Evolutionary conservation across 2,797 vertebrate species (phyloP).

Genomic region (Sebastes nivosus): DNA sequence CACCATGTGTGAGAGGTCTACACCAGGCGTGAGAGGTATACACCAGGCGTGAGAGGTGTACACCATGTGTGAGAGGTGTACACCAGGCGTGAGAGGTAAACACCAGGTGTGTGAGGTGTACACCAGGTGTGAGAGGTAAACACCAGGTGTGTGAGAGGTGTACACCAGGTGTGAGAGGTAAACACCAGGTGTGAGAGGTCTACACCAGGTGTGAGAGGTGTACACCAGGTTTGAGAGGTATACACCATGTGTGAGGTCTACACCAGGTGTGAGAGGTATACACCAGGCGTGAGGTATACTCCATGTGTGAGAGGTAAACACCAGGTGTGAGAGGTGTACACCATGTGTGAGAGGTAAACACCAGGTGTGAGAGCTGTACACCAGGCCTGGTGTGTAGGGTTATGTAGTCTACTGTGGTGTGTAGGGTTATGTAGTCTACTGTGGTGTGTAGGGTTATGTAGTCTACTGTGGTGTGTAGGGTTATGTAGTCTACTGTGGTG

Average conservation of each 20-base stretch:
- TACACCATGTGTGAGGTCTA: fast-evolving
- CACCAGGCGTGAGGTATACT: fast-evolving
- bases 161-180: fast-evolving
- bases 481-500: not conserved
- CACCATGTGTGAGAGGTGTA: too few species aligned
- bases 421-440: not conserved
- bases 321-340: fast-evolving
- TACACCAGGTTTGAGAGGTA: fast-evolving
- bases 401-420: too few species aligned
- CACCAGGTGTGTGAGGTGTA: too few species aligned
- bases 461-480: not conserved
- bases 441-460: too few species aligned
- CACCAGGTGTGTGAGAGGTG: fast-evolving
- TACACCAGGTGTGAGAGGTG: fast-evolving
- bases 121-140: too few species aligned
- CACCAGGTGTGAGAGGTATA: too few species aligned
- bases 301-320: too few species aligned
- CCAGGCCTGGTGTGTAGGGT: too few species aligned
- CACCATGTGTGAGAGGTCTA: too few species aligned
- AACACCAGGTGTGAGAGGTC: fast-evolving
- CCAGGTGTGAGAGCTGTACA: too few species aligned
- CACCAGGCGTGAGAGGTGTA: fast-evolving
- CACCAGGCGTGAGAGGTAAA: too few species aligned
- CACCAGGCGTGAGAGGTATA: too few species aligned
- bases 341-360: fast-evolving